These are phyloP conservation scores for Stegophylla sp. DNA, from an alignment of 2,888 invertebrate genomes.

Conservation along the genomic window DNA sequence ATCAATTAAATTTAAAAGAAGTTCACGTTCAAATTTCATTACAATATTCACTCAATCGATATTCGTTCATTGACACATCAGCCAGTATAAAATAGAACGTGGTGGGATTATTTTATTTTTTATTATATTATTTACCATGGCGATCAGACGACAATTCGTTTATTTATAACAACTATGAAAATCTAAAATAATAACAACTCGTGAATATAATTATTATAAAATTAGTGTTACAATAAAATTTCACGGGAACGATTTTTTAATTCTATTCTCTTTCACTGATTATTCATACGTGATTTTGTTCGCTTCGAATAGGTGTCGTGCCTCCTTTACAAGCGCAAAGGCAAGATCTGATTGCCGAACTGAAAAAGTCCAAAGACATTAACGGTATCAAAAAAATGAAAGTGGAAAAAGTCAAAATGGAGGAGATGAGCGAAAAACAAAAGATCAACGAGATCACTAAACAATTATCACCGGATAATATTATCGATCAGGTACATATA, in stretches of 20 bases:
- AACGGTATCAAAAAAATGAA: conserved; percentile 93
- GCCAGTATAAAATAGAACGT: neutral
- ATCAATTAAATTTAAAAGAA: neutral
- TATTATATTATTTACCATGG: neutral
- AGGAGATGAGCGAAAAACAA: conserved; percentile 82
- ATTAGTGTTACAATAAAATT: neutral
- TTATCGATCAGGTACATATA: conserved; percentile 81
- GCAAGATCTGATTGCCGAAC: conserved; percentile 87
- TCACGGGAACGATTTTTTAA: conserved; percentile 26
- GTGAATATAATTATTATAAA: neutral
- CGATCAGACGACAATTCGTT: neutral
- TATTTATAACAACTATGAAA: conserved; percentile 10
- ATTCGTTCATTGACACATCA: neutral
- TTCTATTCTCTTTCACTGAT: conserved; percentile 30
- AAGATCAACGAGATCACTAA: conserved; percentile 83
- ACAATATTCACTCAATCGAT: no score
- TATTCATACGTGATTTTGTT: conserved; percentile 14
- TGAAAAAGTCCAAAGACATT: conserved; percentile 90
- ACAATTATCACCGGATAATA: conserved; percentile 83
- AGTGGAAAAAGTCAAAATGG: conserved; percentile 84
- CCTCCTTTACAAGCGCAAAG: conserved; percentile 79
- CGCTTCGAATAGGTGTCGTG: conserved; percentile 68
- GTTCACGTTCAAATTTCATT: neutral
- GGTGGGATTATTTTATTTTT: no score
- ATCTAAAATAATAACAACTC: conserved; percentile 10